Base-by-base conservation (phyloP, 1,140 invertebrate species). In the Adoxophyes honmai region DNA sequence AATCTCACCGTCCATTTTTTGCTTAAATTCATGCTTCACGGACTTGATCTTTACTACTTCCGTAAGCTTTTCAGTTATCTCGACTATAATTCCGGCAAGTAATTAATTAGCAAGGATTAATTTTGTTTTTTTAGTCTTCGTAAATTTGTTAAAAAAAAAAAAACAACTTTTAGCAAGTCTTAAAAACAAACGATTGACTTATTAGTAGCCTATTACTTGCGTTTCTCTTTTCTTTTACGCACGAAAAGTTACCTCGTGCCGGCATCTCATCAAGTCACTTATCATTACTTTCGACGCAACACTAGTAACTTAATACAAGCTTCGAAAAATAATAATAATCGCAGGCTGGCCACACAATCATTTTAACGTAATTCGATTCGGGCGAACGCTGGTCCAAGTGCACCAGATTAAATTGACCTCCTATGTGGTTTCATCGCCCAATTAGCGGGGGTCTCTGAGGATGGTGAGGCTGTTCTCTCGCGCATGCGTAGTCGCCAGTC, bases 341-440 rank as follows among this genome's bases (percentile, higher is more conserved):
- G 75, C 74, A 69, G 73, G 79, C 82, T 81, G 78, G 78, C 79
- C 77, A 77, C 78, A 86, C 81, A 82, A 84, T 82, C 73, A 76
- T 84, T 81, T 84, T 82, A 84, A 86, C 70, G 73, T 81, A 84
- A 84, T 82, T 84, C 81, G 81, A 82, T 84, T 79, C 83, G 78
- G 75, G 60, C 69, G 60, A 76, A 82, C 73, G 77, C 75, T 78
- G 68, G 66, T 78, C 69, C 68, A 76, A 81, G 68, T 60, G 60
- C 70, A 77, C 82, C 80, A 77, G 63, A 64, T 59, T 60, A 72
- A 62, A 18, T 60, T 70, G 80, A 72, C 35, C 80, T 56, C 58
- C 57, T 14, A 16, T 59, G 60, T 63, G 65, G 57, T 54, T 64
- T 60, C 51, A 15, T 18, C n/a, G 34, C 34, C 14, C 7, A 64